Evolutionary conservation across 2,113 vertebrate species (phyloP).

Genomic region (Haemorhous mexicanus): DNA sequence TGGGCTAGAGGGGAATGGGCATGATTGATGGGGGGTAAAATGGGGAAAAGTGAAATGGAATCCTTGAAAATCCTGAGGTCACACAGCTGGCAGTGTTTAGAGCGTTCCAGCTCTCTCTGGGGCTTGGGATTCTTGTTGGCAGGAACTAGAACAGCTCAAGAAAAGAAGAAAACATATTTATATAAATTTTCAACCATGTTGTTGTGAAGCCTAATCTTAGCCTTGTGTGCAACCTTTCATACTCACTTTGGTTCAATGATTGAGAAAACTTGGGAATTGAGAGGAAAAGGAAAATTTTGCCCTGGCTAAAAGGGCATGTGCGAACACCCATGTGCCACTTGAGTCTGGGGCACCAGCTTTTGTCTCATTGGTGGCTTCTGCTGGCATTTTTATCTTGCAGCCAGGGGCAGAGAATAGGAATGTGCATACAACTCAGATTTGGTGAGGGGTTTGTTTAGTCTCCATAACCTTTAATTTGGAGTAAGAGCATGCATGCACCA

Average conservation of each 20-base stretch:
- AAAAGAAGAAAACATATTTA: background rate
- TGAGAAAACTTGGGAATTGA: background rate
- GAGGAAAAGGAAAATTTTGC: background rate
- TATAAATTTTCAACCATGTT: background rate
- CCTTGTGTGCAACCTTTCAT: background rate
- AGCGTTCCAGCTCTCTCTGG: background rate
- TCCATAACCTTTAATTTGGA: slow-evolving; percentile 9
- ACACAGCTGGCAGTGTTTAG: background rate
- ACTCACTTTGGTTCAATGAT: background rate
- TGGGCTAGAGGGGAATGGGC: too few species aligned
- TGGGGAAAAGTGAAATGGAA: background rate
- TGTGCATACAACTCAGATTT: background rate
- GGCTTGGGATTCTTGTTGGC: background rate
- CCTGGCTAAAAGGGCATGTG: background rate
- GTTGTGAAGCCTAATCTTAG: background rate
- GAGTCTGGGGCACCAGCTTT: background rate
- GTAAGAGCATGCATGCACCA: background rate
- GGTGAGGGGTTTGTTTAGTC: background rate
- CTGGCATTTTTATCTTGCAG: background rate
- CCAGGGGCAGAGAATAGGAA: background rate
- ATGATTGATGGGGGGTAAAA: background rate
- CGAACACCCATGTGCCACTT: background rate
- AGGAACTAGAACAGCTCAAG: background rate
- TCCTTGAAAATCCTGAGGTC: background rate
- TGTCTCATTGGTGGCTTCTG: background rate